A percentile compares a stretch with the other conserved stretches of the same genome.
Evolutionary conservation across 2,797 vertebrate genomes (phyloP).

Genomic region (Pseudocheirus occidentalis): DNA sequence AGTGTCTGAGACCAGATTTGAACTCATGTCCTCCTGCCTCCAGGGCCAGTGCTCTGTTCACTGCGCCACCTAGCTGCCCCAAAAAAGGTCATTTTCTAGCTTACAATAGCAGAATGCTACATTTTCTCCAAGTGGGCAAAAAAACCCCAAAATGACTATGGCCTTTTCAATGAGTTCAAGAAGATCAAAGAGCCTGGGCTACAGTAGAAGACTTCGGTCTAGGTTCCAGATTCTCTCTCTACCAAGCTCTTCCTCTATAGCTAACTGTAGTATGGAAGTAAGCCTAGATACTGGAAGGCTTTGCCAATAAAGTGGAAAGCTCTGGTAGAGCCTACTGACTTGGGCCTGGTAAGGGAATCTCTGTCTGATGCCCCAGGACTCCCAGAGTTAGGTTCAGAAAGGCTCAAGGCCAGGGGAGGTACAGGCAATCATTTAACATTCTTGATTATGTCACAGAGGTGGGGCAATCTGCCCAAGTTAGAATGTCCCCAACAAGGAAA

Average conservation of each 20-base stretch:
- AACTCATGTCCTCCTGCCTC: too few relatives aligned
- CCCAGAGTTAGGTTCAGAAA: background rate
- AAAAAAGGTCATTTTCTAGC: background rate
- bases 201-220: background rate
- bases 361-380: background rate
- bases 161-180: background rate
- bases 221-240: background rate
- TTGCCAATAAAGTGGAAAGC: background rate
- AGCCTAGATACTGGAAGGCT: background rate
- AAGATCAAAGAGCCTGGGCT: background rate
- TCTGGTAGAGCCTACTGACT: background rate
- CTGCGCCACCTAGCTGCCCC: too few relatives aligned
- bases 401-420: background rate
- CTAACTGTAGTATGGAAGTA: background rate
- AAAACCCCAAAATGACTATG: background rate
- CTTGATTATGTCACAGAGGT: background rate
- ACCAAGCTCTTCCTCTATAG: background rate
- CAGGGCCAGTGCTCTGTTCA: too few relatives aligned
- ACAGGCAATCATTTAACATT: background rate
- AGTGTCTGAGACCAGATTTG: too few relatives aligned
- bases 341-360: background rate
- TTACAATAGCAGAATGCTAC: background rate
- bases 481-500: background rate
- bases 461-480: background rate
- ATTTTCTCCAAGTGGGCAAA: background rate